Base-by-base conservation (phyloP, 2,797 vertebrate species). In the Ataeniobius toweri region DNA sequence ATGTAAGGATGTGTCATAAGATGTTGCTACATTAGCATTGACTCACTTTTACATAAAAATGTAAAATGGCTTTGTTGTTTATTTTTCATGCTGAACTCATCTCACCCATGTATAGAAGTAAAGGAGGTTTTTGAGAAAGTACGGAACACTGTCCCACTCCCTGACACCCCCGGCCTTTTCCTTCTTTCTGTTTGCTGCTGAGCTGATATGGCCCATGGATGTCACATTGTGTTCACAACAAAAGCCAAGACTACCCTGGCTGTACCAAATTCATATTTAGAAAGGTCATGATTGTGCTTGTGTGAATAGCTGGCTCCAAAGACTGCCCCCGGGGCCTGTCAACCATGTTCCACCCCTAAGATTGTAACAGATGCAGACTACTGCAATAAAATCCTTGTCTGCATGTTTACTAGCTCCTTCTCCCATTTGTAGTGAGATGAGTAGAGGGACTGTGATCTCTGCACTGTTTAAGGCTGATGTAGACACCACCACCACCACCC, bases 211-310 rank as follows among this genome's bases (percentile, higher is more conserved):
- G 73, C 50, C 83, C 74, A 58, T 61, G 82, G 74, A 51, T 84
- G 87, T 90, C 84, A 71, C 81, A 89, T 85, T 92, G 90, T 89
- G 81, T 83, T 82, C 41, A 18, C 82, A 83, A 92, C 88, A 93
- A 92, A 93, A 91, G 88, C 81, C 56, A 67, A 88, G 86, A 79
- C 88, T 46, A 70, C 80, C 53, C 84, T 78, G 80, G 71, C 85
- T 12, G 70, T 77, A 82, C 75, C 3, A 86, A 85, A 86, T 88
- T 93, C 89, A 90, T 89, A 89, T 94, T 90, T 89, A 83, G 81
- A 93, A 90, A 90, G 91, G 90, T 86, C n/a, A 76, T 73, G 80
- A 90, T 92, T 91, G 89, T 91, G 86, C 85, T 83, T 1, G 46
- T 83, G 88, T 94, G 89, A 93, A 92, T 93, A 88, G 90, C 81